phyloP scores from a whole-genome alignment of 2,888 invertebrate species.

The Plemyria rubiginata region DNA sequence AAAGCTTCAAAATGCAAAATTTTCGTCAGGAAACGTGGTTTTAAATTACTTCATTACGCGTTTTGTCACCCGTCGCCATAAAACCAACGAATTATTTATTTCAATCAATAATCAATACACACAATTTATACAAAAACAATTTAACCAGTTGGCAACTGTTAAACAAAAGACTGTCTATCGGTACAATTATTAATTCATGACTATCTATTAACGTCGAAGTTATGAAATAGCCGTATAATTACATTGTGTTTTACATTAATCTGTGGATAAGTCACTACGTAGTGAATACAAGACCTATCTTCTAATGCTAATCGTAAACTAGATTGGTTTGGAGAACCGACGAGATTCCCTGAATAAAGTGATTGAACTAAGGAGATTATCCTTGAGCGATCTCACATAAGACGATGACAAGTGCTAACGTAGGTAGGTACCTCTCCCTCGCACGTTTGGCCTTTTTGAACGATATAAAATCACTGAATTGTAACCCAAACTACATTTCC shows the following conservation, averaged over 20 bases:
- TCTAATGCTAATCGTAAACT: neutral
- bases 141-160: conserved; percentile 1
- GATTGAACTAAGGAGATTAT: conserved; percentile 1
- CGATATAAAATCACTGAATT: no score
- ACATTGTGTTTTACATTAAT: conserved; percentile 2
- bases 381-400: neutral
- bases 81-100: neutral
- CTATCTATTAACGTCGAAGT: conserved; percentile 14
- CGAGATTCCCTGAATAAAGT: neutral
- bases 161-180: neutral
- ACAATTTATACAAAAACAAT: neutral
- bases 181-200: conserved; percentile 11
- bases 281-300: no score
- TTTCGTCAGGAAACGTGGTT: no score
- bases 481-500: no score
- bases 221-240: conserved; percentile 12
- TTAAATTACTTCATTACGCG: no score
- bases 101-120: neutral
- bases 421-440: no score
- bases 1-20: no score
- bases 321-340: neutral
- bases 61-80: no score
- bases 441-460: no score
- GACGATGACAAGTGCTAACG: no score
- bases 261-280: neutral